Evolutionary conservation across 1,140 invertebrate species (phyloP).

Genomic region (Microplitis mediator): DNA sequence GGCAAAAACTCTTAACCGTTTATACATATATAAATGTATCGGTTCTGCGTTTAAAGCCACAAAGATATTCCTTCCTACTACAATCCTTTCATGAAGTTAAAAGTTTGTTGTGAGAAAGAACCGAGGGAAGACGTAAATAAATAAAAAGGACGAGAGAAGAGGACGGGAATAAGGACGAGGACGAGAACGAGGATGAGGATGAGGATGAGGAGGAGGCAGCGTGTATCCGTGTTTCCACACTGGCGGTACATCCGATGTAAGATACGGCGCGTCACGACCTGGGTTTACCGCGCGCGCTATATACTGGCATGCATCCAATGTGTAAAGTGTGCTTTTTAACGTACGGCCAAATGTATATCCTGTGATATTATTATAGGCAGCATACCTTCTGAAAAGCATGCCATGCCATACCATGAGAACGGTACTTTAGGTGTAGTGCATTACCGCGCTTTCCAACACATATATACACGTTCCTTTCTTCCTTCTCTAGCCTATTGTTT

Average conservation of each 20-base stretch:
- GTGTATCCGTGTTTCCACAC: constrained; percentile 59
- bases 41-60: too few relatives aligned
- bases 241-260: constrained; percentile 60
- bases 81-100: too few relatives aligned
- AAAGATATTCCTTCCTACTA: too few relatives aligned
- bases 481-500: neutral
- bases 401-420: constrained; percentile 6
- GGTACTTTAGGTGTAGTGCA: constrained; percentile 2
- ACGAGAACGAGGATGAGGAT: neutral
- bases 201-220: constrained; percentile 33
- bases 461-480: neutral
- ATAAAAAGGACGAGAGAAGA: constrained; percentile 22
- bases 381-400: too few relatives aligned
- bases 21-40: too few relatives aligned
- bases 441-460: neutral
- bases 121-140: constrained; percentile 7
- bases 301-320: neutral
- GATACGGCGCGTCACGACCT: constrained; percentile 59
- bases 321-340: constrained; percentile 1
- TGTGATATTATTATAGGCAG: constrained; percentile 8
- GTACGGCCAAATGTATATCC: constrained; percentile 12
- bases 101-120: neutral
- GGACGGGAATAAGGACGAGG: constrained; percentile 20
- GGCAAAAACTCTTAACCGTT: too few relatives aligned
- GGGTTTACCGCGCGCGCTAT: constrained; percentile 24